Evolutionary conservation across 2,888 invertebrate species (phyloP).

Genomic region (Euclidia mi): DNA sequence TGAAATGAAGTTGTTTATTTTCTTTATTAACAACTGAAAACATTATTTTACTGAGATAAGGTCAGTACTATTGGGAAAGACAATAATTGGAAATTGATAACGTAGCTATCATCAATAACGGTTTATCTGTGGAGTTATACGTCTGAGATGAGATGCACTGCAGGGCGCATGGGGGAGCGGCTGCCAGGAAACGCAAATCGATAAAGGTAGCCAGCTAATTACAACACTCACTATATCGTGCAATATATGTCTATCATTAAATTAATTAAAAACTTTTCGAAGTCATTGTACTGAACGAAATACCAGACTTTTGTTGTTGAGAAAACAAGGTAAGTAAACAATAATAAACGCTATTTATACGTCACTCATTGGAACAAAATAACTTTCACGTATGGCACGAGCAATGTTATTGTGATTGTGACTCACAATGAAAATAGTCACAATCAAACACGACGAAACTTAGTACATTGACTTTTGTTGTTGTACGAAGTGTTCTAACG

Average conservation of each 20-base stretch:
- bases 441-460: constrained; percentile 16
- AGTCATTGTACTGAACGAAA: too few species aligned
- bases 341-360: too few species aligned
- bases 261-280: neutral
- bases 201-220: constrained; percentile 57
- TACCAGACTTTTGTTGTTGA: too few species aligned
- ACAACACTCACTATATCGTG: neutral
- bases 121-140: constrained; percentile 11
- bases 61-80: too few species aligned
- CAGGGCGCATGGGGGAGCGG: constrained; percentile 75
- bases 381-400: constrained; percentile 19
- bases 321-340: neutral
- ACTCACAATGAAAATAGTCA: constrained; percentile 26
- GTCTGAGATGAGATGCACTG: constrained; percentile 62
- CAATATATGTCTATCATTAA: neutral
- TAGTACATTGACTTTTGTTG: constrained; percentile 16
- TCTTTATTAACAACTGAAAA: too few species aligned
- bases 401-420: constrained; percentile 17
- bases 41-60: too few species aligned
- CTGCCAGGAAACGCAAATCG: constrained; percentile 72
- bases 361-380: neutral
- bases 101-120: too few species aligned
- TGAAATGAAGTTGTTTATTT: too few species aligned
- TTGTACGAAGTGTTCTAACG: neutral
- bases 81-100: too few species aligned